Evolutionary conservation across 2,797 vertebrate genomes (phyloP).

Genomic region (Tapera naevia): DNA sequence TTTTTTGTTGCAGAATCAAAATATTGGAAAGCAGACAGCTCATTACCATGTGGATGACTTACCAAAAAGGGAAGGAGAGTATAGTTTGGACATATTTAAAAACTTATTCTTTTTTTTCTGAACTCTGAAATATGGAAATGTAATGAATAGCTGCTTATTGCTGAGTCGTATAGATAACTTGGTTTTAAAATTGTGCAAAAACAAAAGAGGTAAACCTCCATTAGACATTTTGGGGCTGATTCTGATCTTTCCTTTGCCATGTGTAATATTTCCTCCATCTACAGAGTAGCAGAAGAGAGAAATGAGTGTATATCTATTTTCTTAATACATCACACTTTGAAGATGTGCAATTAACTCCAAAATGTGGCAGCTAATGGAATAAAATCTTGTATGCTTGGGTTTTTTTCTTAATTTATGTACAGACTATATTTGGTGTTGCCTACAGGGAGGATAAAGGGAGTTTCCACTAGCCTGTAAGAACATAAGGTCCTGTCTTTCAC

Average conservation of each 20-base stretch:
- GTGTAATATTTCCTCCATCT: fast-evolving
- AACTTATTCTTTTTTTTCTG: not conserved
- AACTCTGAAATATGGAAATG: not conserved
- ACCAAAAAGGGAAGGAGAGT: not conserved
- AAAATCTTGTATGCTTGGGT: not conserved
- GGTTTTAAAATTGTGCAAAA: not conserved
- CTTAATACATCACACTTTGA: not conserved
- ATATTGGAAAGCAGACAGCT: not conserved
- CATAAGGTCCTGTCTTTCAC: not conserved
- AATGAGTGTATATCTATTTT: not conserved
- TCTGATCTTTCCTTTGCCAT: not conserved
- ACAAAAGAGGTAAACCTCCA: not conserved
- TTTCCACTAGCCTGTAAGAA: not conserved
- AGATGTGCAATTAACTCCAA: not conserved
- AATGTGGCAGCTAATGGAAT: not conserved
- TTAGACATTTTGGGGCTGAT: not conserved
- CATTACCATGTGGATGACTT: not conserved
- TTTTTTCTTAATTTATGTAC: not conserved
- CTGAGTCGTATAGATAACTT: not conserved
- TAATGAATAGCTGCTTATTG: not conserved
- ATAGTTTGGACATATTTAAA: not conserved
- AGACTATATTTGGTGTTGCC: not conserved
- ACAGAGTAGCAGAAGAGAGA: not conserved
- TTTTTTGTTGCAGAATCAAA: not conserved
- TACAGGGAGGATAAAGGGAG: not conserved